Conservation (phyloP, 2,113 vertebrate genomes). For the Oreocharis arfaki region DNA sequence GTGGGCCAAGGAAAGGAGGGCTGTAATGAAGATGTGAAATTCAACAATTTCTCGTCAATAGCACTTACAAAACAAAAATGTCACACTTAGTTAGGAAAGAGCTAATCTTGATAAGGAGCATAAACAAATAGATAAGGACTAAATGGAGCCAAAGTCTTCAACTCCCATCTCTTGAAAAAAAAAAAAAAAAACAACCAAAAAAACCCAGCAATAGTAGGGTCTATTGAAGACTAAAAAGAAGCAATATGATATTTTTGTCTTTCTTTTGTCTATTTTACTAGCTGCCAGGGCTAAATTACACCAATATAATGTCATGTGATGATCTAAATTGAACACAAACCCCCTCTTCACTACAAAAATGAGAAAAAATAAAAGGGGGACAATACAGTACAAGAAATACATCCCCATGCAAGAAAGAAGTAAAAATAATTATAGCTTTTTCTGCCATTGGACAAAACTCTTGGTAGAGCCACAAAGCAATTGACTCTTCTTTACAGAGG, state of each 20-base stretch:
- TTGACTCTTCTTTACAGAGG: neutral
- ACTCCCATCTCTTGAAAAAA: neutral
- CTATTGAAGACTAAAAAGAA: neutral
- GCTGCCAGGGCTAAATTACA: neutral
- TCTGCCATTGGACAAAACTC: neutral
- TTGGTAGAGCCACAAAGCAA: neutral
- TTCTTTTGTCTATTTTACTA: neutral
- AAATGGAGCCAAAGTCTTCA: constrained; percentile 1
- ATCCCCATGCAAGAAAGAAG: neutral
- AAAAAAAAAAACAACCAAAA: constrained; percentile 2
- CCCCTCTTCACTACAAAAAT: neutral
- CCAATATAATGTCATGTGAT: neutral
- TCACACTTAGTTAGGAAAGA: neutral
- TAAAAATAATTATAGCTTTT: neutral
- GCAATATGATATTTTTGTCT: neutral
- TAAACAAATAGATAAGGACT: constrained; percentile 2
- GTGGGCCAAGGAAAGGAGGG: neutral
- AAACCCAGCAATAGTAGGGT: neutral
- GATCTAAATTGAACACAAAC: neutral
- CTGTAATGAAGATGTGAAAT: neutral
- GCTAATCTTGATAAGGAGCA: neutral
- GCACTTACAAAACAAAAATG: constrained; percentile 1
- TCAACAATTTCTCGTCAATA: neutral
- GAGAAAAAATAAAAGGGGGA: neutral
- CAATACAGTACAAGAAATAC: neutral